Conservation (phyloP, 2,113 vertebrate species). For the Hemiscyllium ocellatum region DNA sequence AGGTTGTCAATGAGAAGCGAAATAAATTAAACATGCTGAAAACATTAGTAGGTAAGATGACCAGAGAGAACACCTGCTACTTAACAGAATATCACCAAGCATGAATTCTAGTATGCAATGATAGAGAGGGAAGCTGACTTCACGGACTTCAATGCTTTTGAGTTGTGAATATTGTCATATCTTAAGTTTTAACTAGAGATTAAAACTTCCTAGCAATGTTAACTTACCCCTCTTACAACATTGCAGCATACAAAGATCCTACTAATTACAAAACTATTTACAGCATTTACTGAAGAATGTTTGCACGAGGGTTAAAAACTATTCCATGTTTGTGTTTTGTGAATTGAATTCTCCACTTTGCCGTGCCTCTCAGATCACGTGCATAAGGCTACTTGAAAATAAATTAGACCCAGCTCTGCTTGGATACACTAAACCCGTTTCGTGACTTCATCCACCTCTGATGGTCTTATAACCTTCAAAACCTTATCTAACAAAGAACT, state of each 20-base stretch:
- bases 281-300: neutral
- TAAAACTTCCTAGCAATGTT: neutral
- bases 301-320: no score
- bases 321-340: neutral
- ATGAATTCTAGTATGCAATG: neutral
- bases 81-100: neutral
- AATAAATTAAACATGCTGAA: neutral
- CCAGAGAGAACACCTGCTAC: neutral
- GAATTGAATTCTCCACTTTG: neutral
- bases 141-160: neutral
- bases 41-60: neutral
- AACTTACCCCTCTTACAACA: neutral
- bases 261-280: neutral
- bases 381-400: neutral
- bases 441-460: neutral
- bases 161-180: neutral
- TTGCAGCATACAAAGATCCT: neutral
- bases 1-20: neutral
- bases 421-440: neutral
- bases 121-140: neutral
- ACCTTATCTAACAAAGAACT: neutral
- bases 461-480: neutral
- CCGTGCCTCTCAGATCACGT: neutral
- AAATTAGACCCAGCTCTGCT: neutral
- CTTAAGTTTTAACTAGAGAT: neutral